Evolutionary conservation across 2,797 vertebrate genomes (phyloP).

Genomic region (Spinus pinus): DNA sequence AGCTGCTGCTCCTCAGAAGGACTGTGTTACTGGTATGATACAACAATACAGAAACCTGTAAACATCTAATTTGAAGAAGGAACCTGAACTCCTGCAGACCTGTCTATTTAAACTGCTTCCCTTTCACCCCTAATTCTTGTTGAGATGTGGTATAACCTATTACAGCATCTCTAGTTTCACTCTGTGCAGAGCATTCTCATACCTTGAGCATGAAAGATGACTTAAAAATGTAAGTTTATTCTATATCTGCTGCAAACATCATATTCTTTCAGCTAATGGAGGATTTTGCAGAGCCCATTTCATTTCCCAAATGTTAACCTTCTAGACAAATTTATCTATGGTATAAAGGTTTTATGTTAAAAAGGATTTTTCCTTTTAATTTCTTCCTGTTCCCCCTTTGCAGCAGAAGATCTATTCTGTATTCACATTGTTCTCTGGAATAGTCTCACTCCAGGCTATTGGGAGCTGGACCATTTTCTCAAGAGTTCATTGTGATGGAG

Average conservation of each 20-base stretch:
- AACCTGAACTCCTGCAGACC: neutral
- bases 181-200: neutral
- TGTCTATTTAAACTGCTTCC: neutral
- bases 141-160: neutral
- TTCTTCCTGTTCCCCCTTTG: neutral
- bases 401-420: neutral
- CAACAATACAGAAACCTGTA: accelerated
- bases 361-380: constrained; percentile 5
- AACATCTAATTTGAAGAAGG: neutral
- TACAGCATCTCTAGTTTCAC: neutral
- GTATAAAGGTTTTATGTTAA: constrained; percentile 2
- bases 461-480: neutral
- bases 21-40: neutral
- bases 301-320: constrained; percentile 13
- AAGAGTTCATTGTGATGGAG: neutral
- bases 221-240: constrained; percentile 39
- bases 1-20: accelerated
- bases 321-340: constrained; percentile 13
- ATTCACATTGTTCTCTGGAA: neutral
- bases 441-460: neutral
- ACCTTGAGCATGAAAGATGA: neutral
- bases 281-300: neutral
- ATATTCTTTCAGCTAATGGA: constrained; percentile 32
- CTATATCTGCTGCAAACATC: neutral
- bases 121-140: neutral